These are phyloP conservation scores for Pseudochirops cupreus DNA, from an alignment of 2,797 vertebrate genomes.

Conservation along the genomic window DNA sequence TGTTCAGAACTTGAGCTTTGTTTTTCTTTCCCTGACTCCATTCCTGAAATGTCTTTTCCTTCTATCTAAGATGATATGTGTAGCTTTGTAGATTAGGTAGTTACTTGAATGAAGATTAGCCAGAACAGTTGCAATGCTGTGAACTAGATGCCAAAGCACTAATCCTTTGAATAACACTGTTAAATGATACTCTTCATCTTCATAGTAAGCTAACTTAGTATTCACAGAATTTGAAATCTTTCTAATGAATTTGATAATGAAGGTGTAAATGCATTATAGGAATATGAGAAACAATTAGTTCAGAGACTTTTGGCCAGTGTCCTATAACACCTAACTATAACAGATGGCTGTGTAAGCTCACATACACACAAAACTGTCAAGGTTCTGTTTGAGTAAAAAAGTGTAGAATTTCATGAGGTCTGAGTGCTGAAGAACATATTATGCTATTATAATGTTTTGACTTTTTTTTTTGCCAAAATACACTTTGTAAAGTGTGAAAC, in stretches of 20 bases:
- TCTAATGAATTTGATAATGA: constrained; percentile 48
- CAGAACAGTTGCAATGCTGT: constrained; percentile 55
- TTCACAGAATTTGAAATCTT: constrained; percentile 41
- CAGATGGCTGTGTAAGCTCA: constrained; percentile 15
- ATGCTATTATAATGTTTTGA: constrained; percentile 61
- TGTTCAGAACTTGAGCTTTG: constrained; percentile 27
- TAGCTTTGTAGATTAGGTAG: not conserved
- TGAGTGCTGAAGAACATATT: constrained; percentile 35
- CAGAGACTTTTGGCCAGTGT: constrained; percentile 22
- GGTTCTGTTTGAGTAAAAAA: constrained; percentile 44
- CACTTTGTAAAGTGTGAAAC: constrained; percentile 48
- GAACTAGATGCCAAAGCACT: constrained; percentile 66
- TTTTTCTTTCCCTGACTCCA: constrained; percentile 31
- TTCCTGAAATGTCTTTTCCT: not conserved
- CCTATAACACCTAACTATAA: constrained; percentile 33
- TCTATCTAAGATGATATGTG: constrained; percentile 51
- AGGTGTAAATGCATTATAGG: constrained; percentile 38
- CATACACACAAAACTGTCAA: not conserved
- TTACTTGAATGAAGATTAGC: constrained; percentile 48
- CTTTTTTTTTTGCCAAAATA: constrained; percentile 43
- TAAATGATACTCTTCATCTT: constrained; percentile 56
- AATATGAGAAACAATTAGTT: not conserved
- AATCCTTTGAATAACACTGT: constrained; percentile 63
- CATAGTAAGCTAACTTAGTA: constrained; percentile 58
- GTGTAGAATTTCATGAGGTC: constrained; percentile 29